phyloP scores from a whole-genome alignment of 2,113 vertebrate genomes.

The Lampris incognitus region DNA sequence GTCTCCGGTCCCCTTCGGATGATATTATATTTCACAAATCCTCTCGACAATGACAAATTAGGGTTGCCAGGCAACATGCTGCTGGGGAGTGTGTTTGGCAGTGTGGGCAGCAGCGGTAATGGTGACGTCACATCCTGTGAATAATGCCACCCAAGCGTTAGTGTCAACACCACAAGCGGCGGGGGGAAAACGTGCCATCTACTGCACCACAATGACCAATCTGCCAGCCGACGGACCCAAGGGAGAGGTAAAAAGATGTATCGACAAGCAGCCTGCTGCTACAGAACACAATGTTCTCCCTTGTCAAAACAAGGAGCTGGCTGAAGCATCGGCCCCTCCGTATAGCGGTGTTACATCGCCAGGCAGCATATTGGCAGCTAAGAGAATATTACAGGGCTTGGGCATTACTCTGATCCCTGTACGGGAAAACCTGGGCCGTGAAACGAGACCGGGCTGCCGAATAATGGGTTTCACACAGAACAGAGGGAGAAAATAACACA shows the following conservation, averaged over 20 bases:
- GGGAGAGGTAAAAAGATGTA: slow-evolving; percentile 5
- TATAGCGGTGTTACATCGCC: slow-evolving; percentile 57
- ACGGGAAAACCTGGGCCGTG: slow-evolving; percentile 54
- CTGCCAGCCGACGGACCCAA: slow-evolving; percentile 11
- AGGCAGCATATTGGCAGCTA: slow-evolving; percentile 50
- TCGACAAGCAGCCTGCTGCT: slow-evolving; percentile 25
- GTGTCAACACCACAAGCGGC: slow-evolving; percentile 36
- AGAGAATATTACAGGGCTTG: slow-evolving; percentile 44
- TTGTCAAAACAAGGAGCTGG: slow-evolving; percentile 37
- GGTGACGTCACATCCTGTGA: slow-evolving; percentile 78
- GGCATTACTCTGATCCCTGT: slow-evolving; percentile 45
- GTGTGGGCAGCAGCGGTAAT: slow-evolving; percentile 57
- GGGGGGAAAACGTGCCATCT: slow-evolving; percentile 37
- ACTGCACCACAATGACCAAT: slow-evolving; percentile 32
- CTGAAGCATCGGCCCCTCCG: slow-evolving; percentile 23
- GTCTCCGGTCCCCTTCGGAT: slow-evolving; percentile 56
- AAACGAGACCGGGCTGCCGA: slow-evolving; percentile 49
- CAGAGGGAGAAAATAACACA: slow-evolving; percentile 31
- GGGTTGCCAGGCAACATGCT: slow-evolving; percentile 78
- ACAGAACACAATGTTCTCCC: slow-evolving; percentile 42
- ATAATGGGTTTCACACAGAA: slow-evolving; percentile 19
- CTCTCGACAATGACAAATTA: slow-evolving; percentile 73
- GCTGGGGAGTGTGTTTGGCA: slow-evolving; percentile 56
- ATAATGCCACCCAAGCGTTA: slow-evolving; percentile 49
- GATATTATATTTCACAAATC: slow-evolving; percentile 78